Base-by-base conservation (phyloP, 2,888 invertebrate genomes). In the Craniophora ligustri region DNA sequence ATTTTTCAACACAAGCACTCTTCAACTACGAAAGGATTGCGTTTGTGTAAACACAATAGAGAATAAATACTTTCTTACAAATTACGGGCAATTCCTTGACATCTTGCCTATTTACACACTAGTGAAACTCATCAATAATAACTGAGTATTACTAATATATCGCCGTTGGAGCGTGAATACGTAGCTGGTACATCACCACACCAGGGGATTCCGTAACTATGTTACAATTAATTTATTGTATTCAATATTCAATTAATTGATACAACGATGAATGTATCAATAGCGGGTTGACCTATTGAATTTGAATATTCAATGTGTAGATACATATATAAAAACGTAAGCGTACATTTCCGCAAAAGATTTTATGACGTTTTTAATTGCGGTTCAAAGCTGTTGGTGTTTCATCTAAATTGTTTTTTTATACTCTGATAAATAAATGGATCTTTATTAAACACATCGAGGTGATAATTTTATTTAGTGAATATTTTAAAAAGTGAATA, bases 111-210 rank as follows among this genome's bases (percentile, higher is more conserved):
- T 62, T 67, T 55, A 53, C 54, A 56, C 42, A 51, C 53, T 44
- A 71, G 68, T 72, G 79, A 72, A 79, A 78, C 76, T 72, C 74
- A 72, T 75, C 62, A 78, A 76, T 75, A 77, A 62, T 54, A 57
- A 69, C 47, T 62, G 59, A 38, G 41, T 46, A 58, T 63, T 62
- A 61, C 56, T 55, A 63, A 62, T 58, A 42, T 62, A 57, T 51
- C 39, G 14, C 41, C 62, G 61, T 40, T 51, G 58, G 48, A 68
- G 57, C 74, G 62, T 75, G 48, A 66, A 57, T 49, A 56, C 57
- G 42, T 54, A 51, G 45, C 18, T 11, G 40, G 40, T 41, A 39
- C 31, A 10, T 42, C 21, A 19, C 21, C 61, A 55, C 50, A 54
- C 60, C 38, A 48, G 59, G 51, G 72, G 28, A 64, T 78, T 77